Conservation (phyloP, 2,113 vertebrate species). For the Silurus asotus region DNA sequence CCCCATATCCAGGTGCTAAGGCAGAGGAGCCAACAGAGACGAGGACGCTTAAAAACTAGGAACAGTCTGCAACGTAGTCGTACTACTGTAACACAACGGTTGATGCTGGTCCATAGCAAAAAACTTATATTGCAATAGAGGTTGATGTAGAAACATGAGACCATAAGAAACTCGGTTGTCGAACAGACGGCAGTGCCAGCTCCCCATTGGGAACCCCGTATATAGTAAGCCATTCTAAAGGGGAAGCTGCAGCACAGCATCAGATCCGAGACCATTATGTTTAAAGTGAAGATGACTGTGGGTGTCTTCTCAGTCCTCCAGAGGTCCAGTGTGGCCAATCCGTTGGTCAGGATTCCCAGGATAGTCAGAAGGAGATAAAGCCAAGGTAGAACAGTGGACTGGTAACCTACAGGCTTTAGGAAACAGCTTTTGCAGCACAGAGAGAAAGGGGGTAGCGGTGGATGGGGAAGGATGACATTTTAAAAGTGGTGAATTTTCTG, state of each 20-base stretch:
- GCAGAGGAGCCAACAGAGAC: conserved; percentile 26
- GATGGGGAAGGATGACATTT: background rate
- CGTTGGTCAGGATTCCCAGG: conserved; percentile 47
- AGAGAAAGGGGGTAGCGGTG: background rate
- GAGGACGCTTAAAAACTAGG: conserved; percentile 13
- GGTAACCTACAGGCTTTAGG: background rate
- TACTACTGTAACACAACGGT: conserved; percentile 43
- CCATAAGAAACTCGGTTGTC: background rate
- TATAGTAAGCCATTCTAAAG: conserved; percentile 39
- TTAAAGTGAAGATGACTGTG: conserved; percentile 43
- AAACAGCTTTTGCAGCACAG: conserved; percentile 10
- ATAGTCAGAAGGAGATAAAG: conserved; percentile 42
- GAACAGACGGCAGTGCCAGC: conserved; percentile 8
- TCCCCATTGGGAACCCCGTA: background rate
- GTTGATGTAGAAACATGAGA: conserved; percentile 46
- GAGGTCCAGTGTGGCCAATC: conserved; percentile 29
- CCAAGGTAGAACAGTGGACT: conserved; percentile 39
- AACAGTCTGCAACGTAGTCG: conserved; percentile 6
- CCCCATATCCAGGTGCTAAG: conserved; percentile 27
- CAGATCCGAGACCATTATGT: conserved; percentile 49
- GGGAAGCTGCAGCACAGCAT: conserved; percentile 50
- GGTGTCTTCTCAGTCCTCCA: conserved; percentile 40
- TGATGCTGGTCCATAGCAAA: conserved; percentile 51
- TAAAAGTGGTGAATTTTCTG: background rate
- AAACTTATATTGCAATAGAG: conserved; percentile 51